Evolutionary conservation across 2,113 vertebrate species (phyloP).

Genomic region (Calyptomena viridis): DNA sequence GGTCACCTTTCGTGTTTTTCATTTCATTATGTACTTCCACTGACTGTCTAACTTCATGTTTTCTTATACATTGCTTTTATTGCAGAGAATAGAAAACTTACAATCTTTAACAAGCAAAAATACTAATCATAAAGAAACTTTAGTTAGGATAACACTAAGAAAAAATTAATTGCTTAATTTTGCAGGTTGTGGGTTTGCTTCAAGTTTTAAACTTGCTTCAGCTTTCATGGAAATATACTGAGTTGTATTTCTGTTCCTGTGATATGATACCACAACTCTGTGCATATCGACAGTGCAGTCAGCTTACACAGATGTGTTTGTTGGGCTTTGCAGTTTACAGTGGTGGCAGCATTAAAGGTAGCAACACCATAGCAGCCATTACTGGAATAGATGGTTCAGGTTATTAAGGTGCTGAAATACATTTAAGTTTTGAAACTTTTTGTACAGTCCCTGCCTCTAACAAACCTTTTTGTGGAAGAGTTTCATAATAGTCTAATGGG

Average conservation of each 20-base stretch:
- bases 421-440: not conserved
- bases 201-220: not conserved
- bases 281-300: not conserved
- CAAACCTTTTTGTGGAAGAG: not conserved
- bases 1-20: not conserved
- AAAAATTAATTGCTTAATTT: not conserved
- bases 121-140: not conserved
- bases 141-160: not conserved
- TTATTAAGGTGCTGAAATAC: not conserved
- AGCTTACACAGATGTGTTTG: not conserved
- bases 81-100: not conserved
- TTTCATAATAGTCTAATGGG: not conserved
- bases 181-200: not conserved
- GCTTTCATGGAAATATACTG: not conserved
- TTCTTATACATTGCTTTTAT: not conserved
- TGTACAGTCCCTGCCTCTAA: not conserved
- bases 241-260: not conserved
- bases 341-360: not conserved
- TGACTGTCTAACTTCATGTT: not conserved
- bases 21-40: not conserved
- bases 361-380: not conserved
- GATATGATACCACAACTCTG: not conserved
- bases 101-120: not conserved
- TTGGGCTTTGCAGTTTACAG: not conserved
- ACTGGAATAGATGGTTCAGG: not conserved